phyloP scores from a whole-genome alignment of 1,140 invertebrate genomes.

The Pseudoatta argentina region DNA sequence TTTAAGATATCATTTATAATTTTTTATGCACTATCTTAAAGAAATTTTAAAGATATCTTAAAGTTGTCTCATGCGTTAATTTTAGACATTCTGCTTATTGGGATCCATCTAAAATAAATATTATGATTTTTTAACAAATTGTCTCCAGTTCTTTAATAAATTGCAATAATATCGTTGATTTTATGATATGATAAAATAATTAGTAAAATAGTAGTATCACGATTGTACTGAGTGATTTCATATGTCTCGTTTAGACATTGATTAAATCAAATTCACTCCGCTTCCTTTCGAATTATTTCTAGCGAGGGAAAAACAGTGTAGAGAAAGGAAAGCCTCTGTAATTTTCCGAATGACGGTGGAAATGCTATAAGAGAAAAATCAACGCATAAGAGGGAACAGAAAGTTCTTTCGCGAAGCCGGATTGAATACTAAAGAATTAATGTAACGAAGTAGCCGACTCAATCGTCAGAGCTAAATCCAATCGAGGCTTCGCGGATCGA shows the following conservation, averaged over 20 bases:
- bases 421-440: slow-evolving; percentile 69
- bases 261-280: background rate
- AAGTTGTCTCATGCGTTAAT: too few relatives aligned
- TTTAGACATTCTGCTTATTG: too few relatives aligned
- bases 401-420: slow-evolving; percentile 45
- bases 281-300: background rate
- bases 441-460: slow-evolving; percentile 70
- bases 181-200: background rate
- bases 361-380: slow-evolving; percentile 17
- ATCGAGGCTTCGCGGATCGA: slow-evolving; percentile 60
- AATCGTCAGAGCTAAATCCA: slow-evolving; percentile 72
- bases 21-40: too few relatives aligned
- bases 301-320: background rate
- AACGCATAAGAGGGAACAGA: slow-evolving; percentile 9
- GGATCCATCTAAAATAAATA: background rate
- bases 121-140: background rate
- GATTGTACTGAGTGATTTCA: background rate
- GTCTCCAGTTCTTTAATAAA: background rate
- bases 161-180: background rate
- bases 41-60: too few relatives aligned
- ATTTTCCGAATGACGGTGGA: background rate
- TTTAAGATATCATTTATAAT: too few relatives aligned
- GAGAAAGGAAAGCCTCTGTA: background rate
- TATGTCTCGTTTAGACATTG: background rate
- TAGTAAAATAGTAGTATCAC: too few relatives aligned